These are phyloP conservation scores for Manacus vitellinus DNA, from an alignment of 2,113 vertebrate species.

Conservation along the genomic window DNA sequence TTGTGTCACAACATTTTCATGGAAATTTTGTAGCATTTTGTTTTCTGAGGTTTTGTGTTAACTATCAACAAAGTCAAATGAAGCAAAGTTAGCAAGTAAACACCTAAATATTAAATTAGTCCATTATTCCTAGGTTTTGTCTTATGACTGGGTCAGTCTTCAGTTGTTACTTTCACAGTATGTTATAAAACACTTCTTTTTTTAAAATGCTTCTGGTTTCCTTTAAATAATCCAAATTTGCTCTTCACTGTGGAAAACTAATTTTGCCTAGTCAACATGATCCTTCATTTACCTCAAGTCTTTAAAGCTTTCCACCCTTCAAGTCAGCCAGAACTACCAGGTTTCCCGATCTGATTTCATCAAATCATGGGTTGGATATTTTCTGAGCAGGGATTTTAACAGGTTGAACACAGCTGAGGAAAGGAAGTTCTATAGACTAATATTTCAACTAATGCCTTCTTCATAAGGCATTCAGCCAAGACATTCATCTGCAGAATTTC, in stretches of 20 bases:
- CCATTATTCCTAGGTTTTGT: background rate
- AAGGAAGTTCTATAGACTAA: constrained; percentile 43
- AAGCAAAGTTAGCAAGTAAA: background rate
- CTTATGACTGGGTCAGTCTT: background rate
- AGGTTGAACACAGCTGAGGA: constrained; percentile 23
- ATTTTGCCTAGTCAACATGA: background rate
- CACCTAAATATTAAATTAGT: background rate
- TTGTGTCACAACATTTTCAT: background rate
- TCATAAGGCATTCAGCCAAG: constrained; percentile 42
- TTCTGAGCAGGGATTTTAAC: constrained; percentile 13
- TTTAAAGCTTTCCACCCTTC: background rate
- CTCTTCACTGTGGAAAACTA: background rate
- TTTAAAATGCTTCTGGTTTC: background rate
- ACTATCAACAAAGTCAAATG: background rate
- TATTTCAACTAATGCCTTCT: constrained; percentile 45
- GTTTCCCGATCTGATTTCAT: background rate
- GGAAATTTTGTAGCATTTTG: background rate
- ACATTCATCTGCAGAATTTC: constrained; percentile 49
- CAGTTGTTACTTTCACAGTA: background rate
- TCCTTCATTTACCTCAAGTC: background rate
- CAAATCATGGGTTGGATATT: background rate
- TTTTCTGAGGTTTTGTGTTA: background rate
- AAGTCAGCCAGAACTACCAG: background rate
- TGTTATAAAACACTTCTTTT: background rate
- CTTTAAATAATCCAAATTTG: background rate